These are phyloP conservation scores for Drosophila kambysellisi DNA, from an alignment of 2,888 invertebrate species.

Conservation along the genomic window DNA sequence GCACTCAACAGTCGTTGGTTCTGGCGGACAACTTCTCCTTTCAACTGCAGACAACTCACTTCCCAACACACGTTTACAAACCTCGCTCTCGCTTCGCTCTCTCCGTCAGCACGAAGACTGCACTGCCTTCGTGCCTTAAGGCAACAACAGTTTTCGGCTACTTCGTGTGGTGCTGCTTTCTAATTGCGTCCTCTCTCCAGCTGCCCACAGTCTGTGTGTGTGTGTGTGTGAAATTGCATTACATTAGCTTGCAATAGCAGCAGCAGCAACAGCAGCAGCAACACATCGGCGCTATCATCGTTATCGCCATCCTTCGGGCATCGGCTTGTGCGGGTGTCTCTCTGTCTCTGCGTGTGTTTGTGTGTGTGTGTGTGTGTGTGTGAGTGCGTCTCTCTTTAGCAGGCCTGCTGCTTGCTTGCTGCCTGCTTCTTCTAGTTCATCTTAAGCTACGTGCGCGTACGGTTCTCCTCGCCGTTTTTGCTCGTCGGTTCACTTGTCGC, in stretches of 20 bases:
- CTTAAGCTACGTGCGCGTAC: constrained; percentile 82
- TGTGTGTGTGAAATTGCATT: constrained; percentile 55
- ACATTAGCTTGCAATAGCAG: constrained; percentile 62
- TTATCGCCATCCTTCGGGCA: constrained; percentile 52
- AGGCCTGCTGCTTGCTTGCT: constrained; percentile 67
- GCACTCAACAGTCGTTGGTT: constrained; percentile 23
- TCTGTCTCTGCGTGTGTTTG: constrained; percentile 11
- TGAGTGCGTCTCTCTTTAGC: constrained; percentile 56
- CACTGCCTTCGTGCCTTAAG: constrained; percentile 40
- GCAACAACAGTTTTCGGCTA: constrained; percentile 48
- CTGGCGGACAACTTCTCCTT: constrained; percentile 46
- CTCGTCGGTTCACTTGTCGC: constrained; percentile 58
- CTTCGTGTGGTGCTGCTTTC: constrained; percentile 72
- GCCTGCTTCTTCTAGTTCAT: constrained; percentile 83
- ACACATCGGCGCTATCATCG: constrained; percentile 45
- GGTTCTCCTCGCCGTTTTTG: constrained; percentile 69
- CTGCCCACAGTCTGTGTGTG: constrained; percentile 22
- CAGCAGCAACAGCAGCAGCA: constrained; percentile 34
- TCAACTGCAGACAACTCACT: constrained; percentile 34
- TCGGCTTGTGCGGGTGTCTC: constrained; percentile 52
- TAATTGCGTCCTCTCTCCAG: constrained; percentile 65
- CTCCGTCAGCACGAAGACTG: constrained; percentile 57
- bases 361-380: constrained; percentile 27
- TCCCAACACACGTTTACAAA: constrained; percentile 31
- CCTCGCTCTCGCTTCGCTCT: constrained; percentile 9